A percentile compares a stretch with the other conserved stretches of the same genome.
Conservation (phyloP, 2,797 vertebrate species). For the Acrossocheilus wenchowensis region DNA sequence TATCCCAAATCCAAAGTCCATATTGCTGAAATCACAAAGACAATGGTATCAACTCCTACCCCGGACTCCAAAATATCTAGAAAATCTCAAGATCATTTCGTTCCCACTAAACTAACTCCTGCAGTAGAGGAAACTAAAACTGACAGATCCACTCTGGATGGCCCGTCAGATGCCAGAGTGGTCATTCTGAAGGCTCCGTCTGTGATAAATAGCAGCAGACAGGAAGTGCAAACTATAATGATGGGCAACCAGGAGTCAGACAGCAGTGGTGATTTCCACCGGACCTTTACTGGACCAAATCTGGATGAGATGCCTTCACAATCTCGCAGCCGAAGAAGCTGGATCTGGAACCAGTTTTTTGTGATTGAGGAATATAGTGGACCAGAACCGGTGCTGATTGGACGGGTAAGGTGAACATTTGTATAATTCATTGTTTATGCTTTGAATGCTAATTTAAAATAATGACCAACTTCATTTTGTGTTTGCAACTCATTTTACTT, state of each 20-base stretch:
- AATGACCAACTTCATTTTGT: not conserved
- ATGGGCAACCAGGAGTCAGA: constrained; percentile 24
- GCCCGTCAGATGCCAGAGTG: not conserved
- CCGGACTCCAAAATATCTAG: not conserved
- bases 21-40: not conserved
- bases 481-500: not conserved
- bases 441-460: not conserved
- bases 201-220: constrained; percentile 9
- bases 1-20: not conserved
- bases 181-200: constrained; percentile 53
- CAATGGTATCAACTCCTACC: not conserved
- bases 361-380: constrained; percentile 93
- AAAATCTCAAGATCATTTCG: not conserved
- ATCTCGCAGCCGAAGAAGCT: constrained; percentile 83
- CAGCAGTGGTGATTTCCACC: constrained; percentile 46
- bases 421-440: not conserved
- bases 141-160: not conserved
- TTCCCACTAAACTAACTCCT: not conserved
- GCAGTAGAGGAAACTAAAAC: not conserved
- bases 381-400: constrained; percentile 90
- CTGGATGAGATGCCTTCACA: constrained; percentile 58
- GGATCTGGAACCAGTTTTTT: constrained; percentile 97
- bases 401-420: constrained; percentile 82
- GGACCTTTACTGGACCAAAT: constrained; percentile 32
- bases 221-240: constrained; percentile 51